Conservation (phyloP, 2,888 invertebrate genomes). For the Therioaphis trifolii region DNA sequence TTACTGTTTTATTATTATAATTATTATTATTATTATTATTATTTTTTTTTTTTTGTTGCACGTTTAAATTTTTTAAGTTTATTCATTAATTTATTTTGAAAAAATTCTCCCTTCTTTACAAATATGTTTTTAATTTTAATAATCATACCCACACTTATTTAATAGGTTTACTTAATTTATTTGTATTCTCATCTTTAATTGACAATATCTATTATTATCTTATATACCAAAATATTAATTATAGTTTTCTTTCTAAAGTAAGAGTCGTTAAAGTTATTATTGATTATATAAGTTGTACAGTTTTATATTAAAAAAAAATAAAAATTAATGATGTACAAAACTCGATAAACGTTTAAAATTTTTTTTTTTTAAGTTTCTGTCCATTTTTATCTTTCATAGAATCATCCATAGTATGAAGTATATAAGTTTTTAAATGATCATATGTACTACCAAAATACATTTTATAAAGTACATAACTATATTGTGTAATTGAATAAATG, state of each 20-base stretch:
- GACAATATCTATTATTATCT: slow-evolving; percentile 32
- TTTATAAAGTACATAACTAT: slow-evolving; percentile 25
- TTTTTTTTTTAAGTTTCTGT: slow-evolving; percentile 14
- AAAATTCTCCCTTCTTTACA: not conserved
- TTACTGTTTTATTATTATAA: slow-evolving; percentile 56
- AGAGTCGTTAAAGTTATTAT: slow-evolving; percentile 48
- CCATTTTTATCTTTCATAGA: not conserved
- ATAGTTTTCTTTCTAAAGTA: slow-evolving; percentile 18
- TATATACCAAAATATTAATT: slow-evolving; percentile 40
- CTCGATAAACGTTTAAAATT: slow-evolving; percentile 2
- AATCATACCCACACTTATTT: slow-evolving; percentile 1
- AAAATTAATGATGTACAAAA: slow-evolving; percentile 19
- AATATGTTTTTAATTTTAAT: slow-evolving; percentile 22
- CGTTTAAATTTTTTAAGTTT: slow-evolving; percentile 61
- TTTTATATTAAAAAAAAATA: slow-evolving; percentile 29
- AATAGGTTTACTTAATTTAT: slow-evolving; percentile 51
- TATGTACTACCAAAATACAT: slow-evolving; percentile 2
- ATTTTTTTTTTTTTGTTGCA: slow-evolving; percentile 58
- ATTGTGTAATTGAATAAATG: slow-evolving; percentile 36
- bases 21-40: slow-evolving; percentile 42
- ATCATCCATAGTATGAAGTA: slow-evolving; percentile 9
- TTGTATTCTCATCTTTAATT: slow-evolving; percentile 22
- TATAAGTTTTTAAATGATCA: slow-evolving; percentile 17
- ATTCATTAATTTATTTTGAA: slow-evolving; percentile 56
- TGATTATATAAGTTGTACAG: slow-evolving; percentile 39